Evolutionary conservation across 2,797 vertebrate species (phyloP), one percentile per base, ranked within the genome.

Genomic region (Miichthys miiuy): DNA sequence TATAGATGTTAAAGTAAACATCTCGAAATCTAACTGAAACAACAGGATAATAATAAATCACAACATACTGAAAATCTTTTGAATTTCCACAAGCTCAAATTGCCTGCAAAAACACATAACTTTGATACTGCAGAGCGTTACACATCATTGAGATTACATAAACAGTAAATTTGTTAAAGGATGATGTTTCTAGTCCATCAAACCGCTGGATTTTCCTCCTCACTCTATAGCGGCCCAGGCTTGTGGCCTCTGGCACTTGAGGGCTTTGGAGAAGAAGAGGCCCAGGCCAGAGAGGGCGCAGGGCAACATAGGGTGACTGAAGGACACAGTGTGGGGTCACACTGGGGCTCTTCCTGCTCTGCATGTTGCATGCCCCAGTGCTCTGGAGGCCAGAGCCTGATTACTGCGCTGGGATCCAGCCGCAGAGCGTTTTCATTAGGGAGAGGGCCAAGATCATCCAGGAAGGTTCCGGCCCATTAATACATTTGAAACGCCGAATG

Each of bases 391-490:
- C 89, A 91, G 81, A 76, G 84, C 86, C 91, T 95, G 95, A 96
- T 96, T 96, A 92, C 93, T 91, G 92, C 81, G 6, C 90, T 89
- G 93, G 93, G 94, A 95, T 93, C 88, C 84, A 84, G 87, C 87
- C 85, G 77, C 95, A 95, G 90, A 93, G 87, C 88, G 92, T 94
- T 96, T 95, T 94, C 95, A 96, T 96, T 96, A 96, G 92, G 90
- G 88, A 94, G 88, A 95, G 93, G 94, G 94, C 95, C 94, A 93
- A 94, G 94, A 95, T 96, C 94, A 94, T 94, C 92, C 93, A 92
- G 92, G 94, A 95, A 94, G 93, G 94, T 96, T 96, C 93, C 94
- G 93, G 94, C 92, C 94, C 95, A 96, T 96, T 96, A 95, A 95
- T 95, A 95, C 93, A 94, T 96, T 96, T 95, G 94, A 96, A 96